Evolutionary conservation across 2,797 vertebrate species (phyloP).

Genomic region (Anomalospiza imberbis): DNA sequence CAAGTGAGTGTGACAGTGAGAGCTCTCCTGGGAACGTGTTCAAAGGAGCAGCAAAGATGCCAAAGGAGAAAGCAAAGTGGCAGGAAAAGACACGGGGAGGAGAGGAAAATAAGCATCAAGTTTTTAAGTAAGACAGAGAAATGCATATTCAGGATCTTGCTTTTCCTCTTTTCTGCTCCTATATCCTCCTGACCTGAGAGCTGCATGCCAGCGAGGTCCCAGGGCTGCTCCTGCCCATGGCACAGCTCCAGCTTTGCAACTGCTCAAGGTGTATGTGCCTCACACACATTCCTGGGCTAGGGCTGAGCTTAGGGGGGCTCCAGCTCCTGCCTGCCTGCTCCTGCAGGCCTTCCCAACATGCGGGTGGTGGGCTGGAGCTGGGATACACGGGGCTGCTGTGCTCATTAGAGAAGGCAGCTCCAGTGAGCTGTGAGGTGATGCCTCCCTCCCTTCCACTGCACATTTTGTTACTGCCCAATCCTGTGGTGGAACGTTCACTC

Average conservation of each 20-base stretch:
- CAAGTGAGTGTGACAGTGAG: background rate
- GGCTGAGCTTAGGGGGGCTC: background rate
- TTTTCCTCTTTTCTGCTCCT: background rate
- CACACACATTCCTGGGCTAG: accelerated
- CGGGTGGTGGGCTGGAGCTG: background rate
- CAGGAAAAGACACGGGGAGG: background rate
- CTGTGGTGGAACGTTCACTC: background rate
- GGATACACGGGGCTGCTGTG: accelerated
- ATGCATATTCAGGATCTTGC: background rate
- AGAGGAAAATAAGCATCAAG: background rate
- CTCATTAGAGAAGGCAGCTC: background rate
- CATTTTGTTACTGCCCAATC: background rate
- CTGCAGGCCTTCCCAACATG: background rate
- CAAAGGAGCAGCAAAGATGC: constrained; percentile 12
- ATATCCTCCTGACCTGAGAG: background rate
- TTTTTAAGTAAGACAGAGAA: background rate
- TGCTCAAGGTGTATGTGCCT: background rate
- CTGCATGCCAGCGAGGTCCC: background rate
- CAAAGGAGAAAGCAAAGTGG: constrained; percentile 30
- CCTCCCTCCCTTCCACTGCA: background rate
- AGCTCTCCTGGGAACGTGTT: background rate
- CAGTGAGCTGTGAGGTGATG: background rate
- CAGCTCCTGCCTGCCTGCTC: background rate
- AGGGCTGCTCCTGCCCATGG: background rate
- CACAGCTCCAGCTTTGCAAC: background rate